Evolutionary conservation across 2,113 vertebrate species (phyloP).

Genomic region (Limnothrissa miodon): DNA sequence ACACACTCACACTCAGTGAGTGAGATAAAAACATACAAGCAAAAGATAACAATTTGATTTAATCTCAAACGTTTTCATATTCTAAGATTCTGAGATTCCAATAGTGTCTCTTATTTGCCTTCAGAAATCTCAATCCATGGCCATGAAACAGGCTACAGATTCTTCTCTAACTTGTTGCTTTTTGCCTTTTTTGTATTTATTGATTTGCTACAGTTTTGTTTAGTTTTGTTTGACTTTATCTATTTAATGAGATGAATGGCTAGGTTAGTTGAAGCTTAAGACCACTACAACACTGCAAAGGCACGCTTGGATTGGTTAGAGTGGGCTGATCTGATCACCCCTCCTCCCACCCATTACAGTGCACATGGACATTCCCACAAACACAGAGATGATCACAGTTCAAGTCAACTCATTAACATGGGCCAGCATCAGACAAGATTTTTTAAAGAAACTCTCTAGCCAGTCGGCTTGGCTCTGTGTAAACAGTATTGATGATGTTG

Average conservation of each 20-base stretch:
- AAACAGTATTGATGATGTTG: constrained; percentile 52
- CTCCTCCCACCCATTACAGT: not conserved
- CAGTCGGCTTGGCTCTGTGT: constrained; percentile 36
- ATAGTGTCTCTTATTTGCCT: not conserved
- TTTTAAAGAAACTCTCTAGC: constrained; percentile 53
- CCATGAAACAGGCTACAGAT: not conserved
- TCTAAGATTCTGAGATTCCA: not conserved
- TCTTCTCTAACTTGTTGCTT: not conserved
- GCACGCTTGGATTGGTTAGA: not conserved
- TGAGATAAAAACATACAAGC: not conserved
- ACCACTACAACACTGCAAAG: not conserved
- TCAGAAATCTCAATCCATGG: not conserved
- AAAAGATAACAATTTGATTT: not conserved
- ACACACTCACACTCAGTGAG: not conserved
- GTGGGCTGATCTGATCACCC: not conserved
- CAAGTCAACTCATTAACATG: constrained; percentile 16
- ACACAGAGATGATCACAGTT: not conserved
- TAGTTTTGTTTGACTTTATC: not conserved
- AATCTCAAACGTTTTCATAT: not conserved
- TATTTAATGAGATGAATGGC: constrained; percentile 8
- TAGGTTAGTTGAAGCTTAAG: not conserved
- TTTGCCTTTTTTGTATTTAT: not conserved
- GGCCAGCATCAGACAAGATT: constrained; percentile 48
- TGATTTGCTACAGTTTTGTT: not conserved
- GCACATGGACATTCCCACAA: not conserved